phyloP scores from a whole-genome alignment of 2,797 vertebrate genomes.

The Perodicticus potto region DNA sequence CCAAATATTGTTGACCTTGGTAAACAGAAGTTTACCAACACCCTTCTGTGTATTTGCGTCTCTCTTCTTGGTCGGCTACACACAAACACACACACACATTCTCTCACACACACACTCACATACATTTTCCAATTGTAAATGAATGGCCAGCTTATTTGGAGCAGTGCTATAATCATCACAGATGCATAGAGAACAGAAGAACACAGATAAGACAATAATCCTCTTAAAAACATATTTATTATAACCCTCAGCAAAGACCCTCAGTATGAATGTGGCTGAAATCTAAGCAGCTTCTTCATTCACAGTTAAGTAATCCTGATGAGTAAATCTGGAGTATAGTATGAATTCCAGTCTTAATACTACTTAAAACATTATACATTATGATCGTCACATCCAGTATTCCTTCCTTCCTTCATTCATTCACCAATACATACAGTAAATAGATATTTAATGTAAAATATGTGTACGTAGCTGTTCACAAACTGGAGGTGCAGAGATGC shows the following conservation, averaged over 20 bases:
- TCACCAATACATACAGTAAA: neutral
- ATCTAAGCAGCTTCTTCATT: neutral
- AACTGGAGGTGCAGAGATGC: neutral
- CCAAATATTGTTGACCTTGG: constrained; percentile 58
- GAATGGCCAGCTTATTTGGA: constrained; percentile 5
- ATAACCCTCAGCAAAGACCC: neutral
- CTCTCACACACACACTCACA: neutral
- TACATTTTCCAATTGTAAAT: constrained; percentile 20
- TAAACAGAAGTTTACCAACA: constrained; percentile 49
- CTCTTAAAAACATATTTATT: neutral
- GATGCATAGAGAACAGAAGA: neutral
- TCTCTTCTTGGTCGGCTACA: too few relatives aligned
- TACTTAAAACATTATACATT: neutral
- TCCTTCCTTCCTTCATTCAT: neutral
- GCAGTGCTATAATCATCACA: neutral
- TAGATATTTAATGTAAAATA: neutral
- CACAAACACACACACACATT: neutral
- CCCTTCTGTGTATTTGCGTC: neutral
- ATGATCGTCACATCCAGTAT: neutral
- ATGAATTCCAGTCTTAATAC: neutral
- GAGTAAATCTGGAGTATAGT: neutral
- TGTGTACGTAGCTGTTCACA: neutral
- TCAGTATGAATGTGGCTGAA: neutral
- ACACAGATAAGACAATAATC: neutral
- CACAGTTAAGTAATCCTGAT: neutral